Evolutionary conservation across 2,888 invertebrate genomes (phyloP), one percentile per base, ranked within the genome.

Genomic region (Drosophila demipolita): DNA sequence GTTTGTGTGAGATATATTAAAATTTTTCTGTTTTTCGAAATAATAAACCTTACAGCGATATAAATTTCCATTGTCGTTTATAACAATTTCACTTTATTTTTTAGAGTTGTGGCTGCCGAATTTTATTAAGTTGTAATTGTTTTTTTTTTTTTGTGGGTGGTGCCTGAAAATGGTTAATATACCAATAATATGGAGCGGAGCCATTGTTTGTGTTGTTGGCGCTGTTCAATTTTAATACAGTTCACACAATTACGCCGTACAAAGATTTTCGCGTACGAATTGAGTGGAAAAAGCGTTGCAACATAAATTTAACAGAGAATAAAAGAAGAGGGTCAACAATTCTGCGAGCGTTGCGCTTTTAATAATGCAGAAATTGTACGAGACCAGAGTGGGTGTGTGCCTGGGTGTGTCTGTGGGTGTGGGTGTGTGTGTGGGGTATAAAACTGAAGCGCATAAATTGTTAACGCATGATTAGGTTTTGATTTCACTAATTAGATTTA

Each of bases 401-500:
- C 8, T 3, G 2, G 1, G 8, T 9, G 9, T 36, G 26, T 0
- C 42, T 1, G 20, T 26, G 20, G 12, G 7, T 33, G 40, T 20
- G 3, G 5, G 29, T 3, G 1, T 35, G 54, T 5, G 35, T 5
- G 12, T 26, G 54, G 63, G 78, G 62, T 71, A 69, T 83, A 80
- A 80, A 86, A 66, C 66, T 71, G 88, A 78, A 88, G 87, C 81
- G 82, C 89, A 87, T 90, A 87, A 87, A 87, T 87, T 87, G 81
- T 90, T 87, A 79, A 89, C 89, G 87, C 87, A 78, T 87, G 87
- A 87, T 87, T 90, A 87, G 87, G 60, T 81, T 73, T 76, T 79
- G 89, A 90, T 81, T 81, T 87, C 87, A 80, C 87, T 87, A 87
- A 87, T 87, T 90, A 87, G 87, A 87, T 87, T 87, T 90, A 87